A percentile compares a stretch with the other conserved stretches of the same genome.
phyloP scores from a whole-genome alignment of 2,797 vertebrate species.

The Chelonia mydas region DNA sequence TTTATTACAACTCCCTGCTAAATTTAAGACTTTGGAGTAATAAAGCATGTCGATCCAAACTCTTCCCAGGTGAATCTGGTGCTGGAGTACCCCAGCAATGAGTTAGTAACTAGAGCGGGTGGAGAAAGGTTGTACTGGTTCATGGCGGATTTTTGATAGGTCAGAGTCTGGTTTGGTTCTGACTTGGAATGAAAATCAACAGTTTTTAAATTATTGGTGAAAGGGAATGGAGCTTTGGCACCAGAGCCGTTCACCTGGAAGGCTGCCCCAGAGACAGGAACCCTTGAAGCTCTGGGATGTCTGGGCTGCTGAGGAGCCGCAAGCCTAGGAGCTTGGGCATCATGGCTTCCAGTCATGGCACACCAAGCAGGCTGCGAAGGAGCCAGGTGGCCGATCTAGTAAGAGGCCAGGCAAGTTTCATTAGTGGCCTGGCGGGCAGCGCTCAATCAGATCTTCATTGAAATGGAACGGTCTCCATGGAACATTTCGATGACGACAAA shows the following conservation, averaged over 20 bases:
- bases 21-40: neutral
- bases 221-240: neutral
- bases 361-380: neutral
- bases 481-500: neutral
- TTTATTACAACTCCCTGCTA: slow-evolving; percentile 27
- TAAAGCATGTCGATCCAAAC: neutral
- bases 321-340: neutral
- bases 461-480: neutral
- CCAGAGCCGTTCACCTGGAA: neutral
- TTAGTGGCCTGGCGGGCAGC: neutral
- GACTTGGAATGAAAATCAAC: neutral
- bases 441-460: neutral
- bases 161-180: neutral
- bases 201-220: neutral
- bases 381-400: neutral
- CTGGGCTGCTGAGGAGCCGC: accelerated
- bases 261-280: neutral
- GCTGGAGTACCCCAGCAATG: neutral
- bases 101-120: neutral
- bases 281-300: neutral
- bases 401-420: neutral
- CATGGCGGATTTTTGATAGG: neutral
- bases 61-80: neutral
- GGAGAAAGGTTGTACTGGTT: neutral
- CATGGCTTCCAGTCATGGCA: neutral